Base-by-base conservation (phyloP, 2,888 invertebrate species). In the Cacoxenus indagator region DNA sequence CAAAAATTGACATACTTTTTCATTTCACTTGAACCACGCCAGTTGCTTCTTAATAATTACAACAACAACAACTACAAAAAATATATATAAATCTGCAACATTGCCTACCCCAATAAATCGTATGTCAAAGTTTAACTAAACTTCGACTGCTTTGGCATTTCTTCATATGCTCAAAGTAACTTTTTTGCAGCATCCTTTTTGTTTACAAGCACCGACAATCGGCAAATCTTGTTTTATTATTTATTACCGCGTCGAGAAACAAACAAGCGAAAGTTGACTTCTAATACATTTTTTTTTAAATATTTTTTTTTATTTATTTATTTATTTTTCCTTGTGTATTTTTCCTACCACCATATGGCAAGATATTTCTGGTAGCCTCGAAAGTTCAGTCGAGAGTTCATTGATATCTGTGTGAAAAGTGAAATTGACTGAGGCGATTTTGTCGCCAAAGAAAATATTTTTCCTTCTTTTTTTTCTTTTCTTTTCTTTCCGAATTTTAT, bases 211-310 rank as follows among this genome's bases (percentile, higher is more conserved):
- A 31, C 4, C 6, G 29, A 29, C 29, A 59, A 59, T 59, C 57
- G 17, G 17, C 14, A 59, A 27, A 59, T 59, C 31, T 59, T 59
- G 17, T n/a, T 31, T 59, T 59, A 27, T 76, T 81, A 80, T 80
- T 80, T 80, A 80, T 80, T 83, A 76, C 79, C 70, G 54, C 70
- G 66, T 54, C 45, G 61, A 64, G 72, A 70, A 75, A 73, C 79
- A 82, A 78, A 69, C 77, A 83, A 83, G 80, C 80, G 80, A 80
- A 80, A 80, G 80, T 80, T 73, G 81, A 80, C 81, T 80, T 80
- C 79, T 64, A 31, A 48, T 46, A 31, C 9, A 48, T 48, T 24
- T 43, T 62, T 45, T 26, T 29, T 19, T 4, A 31, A 5, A 31
- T 46, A 22, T 46, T 26, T 27, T n/a, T 64, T 27, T 55, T 48